Percentiles rank a stretch among this genome's conserved stretches.
These are phyloP conservation scores for Anthonomus grandis DNA, from an alignment of 1,140 invertebrate genomes.

Conservation along the genomic window DNA sequence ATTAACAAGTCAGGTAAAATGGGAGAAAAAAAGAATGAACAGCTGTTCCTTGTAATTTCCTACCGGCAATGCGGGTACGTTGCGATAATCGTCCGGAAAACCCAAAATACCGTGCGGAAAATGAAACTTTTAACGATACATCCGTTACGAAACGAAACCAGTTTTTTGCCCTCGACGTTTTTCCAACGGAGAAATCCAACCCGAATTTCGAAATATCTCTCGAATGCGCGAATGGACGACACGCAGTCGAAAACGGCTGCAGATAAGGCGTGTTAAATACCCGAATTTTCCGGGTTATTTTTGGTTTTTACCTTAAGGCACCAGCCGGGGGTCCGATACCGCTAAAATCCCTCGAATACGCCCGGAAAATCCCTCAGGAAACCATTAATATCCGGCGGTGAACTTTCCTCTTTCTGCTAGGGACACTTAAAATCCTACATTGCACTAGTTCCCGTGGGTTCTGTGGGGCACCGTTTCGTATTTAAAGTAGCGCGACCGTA, in stretches of 20 bases:
- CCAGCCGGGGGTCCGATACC: constrained; percentile 7
- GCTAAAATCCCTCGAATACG: constrained; percentile 8
- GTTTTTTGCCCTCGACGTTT: background rate
- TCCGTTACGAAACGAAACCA: background rate
- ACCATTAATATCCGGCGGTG: constrained; percentile 22
- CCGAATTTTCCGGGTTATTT: background rate
- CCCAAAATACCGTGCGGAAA: background rate
- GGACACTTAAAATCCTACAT: constrained; percentile 29
- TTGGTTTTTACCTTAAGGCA: constrained; percentile 3
- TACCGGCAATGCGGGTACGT: constrained; percentile 16
- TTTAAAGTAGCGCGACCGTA: background rate
- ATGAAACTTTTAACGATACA: background rate
- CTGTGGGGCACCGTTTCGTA: no score
- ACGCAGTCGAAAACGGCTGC: constrained; percentile 15
- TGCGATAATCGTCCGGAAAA: background rate
- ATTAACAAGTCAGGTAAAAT: background rate
- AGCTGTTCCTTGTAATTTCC: constrained; percentile 13
- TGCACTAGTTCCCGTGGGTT: no score
- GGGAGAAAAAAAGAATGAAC: constrained; percentile 4
- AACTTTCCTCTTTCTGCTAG: constrained; percentile 17
- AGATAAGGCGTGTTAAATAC: constrained; percentile 12
- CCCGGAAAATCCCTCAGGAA: constrained; percentile 19
- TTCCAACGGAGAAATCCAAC: constrained; percentile 9
- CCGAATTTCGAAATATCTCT: constrained; percentile 17
- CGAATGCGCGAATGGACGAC: constrained; percentile 20